Conservation (phyloP, 2,888 invertebrate genomes). For the Andrena fulva region DNA sequence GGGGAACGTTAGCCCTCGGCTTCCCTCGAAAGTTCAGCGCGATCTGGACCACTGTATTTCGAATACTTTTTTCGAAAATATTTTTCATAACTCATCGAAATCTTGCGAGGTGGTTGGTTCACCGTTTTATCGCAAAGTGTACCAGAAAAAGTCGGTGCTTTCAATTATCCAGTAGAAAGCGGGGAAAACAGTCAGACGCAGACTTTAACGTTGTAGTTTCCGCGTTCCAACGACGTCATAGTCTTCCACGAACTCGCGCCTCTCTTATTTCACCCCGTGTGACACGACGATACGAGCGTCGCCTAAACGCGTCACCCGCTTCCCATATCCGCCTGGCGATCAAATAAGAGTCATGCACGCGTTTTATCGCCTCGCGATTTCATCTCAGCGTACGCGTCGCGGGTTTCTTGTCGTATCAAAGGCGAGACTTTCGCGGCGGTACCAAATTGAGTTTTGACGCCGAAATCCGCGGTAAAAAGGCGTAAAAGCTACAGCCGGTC, state of each 20-base stretch:
- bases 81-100: slow-evolving; percentile 7
- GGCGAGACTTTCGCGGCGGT: slow-evolving; percentile 31
- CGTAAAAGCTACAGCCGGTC: slow-evolving; percentile 26
- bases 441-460: slow-evolving; percentile 58
- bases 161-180: neutral
- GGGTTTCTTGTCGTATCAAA: slow-evolving; percentile 41
- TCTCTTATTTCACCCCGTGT: neutral
- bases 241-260: neutral
- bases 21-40: neutral
- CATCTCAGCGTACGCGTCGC: slow-evolving; percentile 19
- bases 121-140: neutral
- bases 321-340: neutral
- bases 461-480: slow-evolving; percentile 30
- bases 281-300: neutral
- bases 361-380: slow-evolving; percentile 46
- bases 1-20: neutral
- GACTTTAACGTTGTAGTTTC: neutral
- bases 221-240: neutral
- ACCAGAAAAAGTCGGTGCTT: neutral
- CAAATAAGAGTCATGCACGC: slow-evolving; percentile 2
- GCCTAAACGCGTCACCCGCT: neutral
- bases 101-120: neutral
- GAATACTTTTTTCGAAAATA: neutral
- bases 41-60: neutral
- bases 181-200: neutral